Base-by-base conservation (phyloP, 2,113 vertebrate species). In the Puntigrus tetrazona region DNA sequence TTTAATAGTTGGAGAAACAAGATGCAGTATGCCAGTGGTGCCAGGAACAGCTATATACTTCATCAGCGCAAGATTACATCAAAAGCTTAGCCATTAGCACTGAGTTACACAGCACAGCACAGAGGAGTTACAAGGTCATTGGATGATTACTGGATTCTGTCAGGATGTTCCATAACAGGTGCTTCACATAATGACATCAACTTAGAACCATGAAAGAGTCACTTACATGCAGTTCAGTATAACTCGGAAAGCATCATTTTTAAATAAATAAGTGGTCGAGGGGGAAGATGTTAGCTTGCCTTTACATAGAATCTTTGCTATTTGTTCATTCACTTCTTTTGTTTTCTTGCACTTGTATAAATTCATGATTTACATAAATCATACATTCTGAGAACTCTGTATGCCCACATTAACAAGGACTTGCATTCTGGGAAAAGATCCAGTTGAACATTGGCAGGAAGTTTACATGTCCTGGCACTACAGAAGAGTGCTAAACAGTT, bases 1-100 rank as follows among this genome's bases (percentile, higher is more conserved):
- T 95, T 95, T 93, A 94, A 91, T 95, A 93, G 90, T 93, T 91
- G 91, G 90, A 90, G 78, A 93, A 95, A 94, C 93, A 93, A 94
- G 92, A 94, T 94, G 90, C 93, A 94, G 93, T 93, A 92, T 92
- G 89, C 78, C 77, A 86, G 88, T 76, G 86, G 93, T 94, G 92
- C 94, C 94, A 94, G 93, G 92, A 94, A 91, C 91, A 72, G 83
- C 89, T 69, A 89, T 87, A 86, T 84, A 91, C 91, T 90, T 93
- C 90, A 94, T 87, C 10, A 90, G 85, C 89, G 92, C 93, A 90
- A 91, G 86, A 91, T 65, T 88, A 89, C 52, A 88, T 91, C 90
- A 88, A 89, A 90, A 91, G 92, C 89, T 90, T 87, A 91, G 88
- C 92, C 89, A 86, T 92, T 92, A 90, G 88, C 84, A 85, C 31